Evolutionary conservation across 2,113 vertebrate genomes (phyloP).

Genomic region (Peromyscus californicus): DNA sequence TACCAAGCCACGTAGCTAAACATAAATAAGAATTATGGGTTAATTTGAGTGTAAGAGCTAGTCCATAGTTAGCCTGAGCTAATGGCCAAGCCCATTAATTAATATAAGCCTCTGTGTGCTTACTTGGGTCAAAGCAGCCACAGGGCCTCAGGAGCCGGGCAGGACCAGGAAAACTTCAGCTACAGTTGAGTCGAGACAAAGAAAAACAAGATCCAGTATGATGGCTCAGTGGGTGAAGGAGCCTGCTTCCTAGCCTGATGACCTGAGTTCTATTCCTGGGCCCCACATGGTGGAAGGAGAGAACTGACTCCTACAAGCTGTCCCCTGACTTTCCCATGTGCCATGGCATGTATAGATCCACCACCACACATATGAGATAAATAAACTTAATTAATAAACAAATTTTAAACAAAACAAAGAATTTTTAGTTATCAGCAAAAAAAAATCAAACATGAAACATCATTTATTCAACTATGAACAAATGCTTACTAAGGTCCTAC

Average conservation of each 20-base stretch:
- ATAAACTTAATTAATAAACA: not conserved
- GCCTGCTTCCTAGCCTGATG: too few species aligned
- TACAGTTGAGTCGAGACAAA: not conserved
- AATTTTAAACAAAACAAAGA: not conserved
- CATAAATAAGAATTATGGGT: too few species aligned
- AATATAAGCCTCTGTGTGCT: too few species aligned
- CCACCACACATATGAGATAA: not conserved
- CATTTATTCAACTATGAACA: not conserved
- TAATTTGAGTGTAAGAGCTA: too few species aligned
- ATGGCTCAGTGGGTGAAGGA: not conserved
- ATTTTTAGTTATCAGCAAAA: not conserved
- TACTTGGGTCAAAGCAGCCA: too few species aligned
- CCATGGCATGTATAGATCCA: not conserved
- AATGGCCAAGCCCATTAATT: too few species aligned
- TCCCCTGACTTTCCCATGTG: too few species aligned
- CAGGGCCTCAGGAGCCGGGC: too few species aligned
- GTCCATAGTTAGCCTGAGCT: too few species aligned
- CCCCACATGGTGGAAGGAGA: not conserved
- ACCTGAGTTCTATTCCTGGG: too few species aligned
- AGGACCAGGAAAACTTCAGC: too few species aligned
- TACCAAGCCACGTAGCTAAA: too few species aligned
- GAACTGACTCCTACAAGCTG: not conserved
- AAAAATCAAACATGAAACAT: not conserved
- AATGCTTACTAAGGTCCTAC: not conserved
- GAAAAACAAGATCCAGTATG: not conserved